These are phyloP conservation scores for Criorhina ranunculi DNA, from an alignment of 2,888 invertebrate species.

Conservation along the genomic window DNA sequence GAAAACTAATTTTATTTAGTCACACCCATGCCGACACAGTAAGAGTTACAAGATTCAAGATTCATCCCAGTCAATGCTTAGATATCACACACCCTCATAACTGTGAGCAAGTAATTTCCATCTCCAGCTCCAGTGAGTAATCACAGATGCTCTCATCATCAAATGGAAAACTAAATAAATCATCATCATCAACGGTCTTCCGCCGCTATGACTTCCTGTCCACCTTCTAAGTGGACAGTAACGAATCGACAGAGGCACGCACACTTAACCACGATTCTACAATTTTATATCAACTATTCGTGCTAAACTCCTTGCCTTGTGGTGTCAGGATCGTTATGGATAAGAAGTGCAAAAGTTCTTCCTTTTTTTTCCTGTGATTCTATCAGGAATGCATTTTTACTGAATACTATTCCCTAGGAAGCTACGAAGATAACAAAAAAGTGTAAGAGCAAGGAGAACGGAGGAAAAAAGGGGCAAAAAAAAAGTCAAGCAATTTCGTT, in stretches of 20 bases:
- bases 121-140: conserved; percentile 50
- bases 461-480: neutral
- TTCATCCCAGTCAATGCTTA: neutral
- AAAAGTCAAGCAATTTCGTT: conserved; percentile 66
- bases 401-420: neutral
- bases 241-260: conserved; percentile 11
- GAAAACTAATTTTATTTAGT: conserved; percentile 26
- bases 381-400: conserved; percentile 33
- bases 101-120: conserved; percentile 42
- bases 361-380: neutral
- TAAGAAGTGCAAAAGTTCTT: conserved; percentile 39
- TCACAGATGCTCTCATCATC: conserved; percentile 42
- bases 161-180: conserved; percentile 61
- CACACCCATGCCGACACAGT: neutral
- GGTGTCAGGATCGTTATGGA: conserved; percentile 35
- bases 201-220: conserved; percentile 28
- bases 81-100: neutral
- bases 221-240: conserved; percentile 50
- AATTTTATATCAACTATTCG: conserved; percentile 26
- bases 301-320: conserved; percentile 18
- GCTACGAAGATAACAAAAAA: conserved; percentile 17
- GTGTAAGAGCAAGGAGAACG: neutral
- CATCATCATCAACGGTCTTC: conserved; percentile 38
- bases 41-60: too few relatives aligned
- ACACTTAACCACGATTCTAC: conserved; percentile 20